Base-by-base conservation (phyloP, 2,113 vertebrate species). In the Martes martes region DNA sequence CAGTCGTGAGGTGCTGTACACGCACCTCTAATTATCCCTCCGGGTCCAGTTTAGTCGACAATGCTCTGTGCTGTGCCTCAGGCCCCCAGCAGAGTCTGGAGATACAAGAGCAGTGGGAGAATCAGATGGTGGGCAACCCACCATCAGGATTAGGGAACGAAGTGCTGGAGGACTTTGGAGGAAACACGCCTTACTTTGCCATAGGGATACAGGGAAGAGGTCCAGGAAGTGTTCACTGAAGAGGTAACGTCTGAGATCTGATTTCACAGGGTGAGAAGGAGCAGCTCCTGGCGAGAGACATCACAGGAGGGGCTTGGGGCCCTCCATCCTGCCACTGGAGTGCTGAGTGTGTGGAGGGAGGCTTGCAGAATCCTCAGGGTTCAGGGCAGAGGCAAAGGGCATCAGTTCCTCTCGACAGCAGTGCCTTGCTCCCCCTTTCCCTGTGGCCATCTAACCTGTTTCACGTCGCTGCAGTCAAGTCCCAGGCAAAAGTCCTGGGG, bases 221-320 rank as follows among this genome's bases (percentile, higher is more conserved):
- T 47, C 47, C 59, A 11, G 14, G 63, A 84, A 79, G 31, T 73
- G 9, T 39, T 85, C 81, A 67, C 18, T 33, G 13, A 36, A 78
- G 88, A 59, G 33, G 26, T 7, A 2, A 71, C 13, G 18, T 1
- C 45, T 31, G 57, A 26, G 16, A 28, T 82, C 13, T 4, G 14
- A 28, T 61, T 59, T 82, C 50, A 39, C 7, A 45, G 74, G 24
- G 47, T 1, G 19, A 50, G 74, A 59, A 80, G 26, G 42, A 89
- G 13, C n/a, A 79, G 28, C 36, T 87, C 28, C 28, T n/a, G 52
- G 18, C 36, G 65, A 76, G 45, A 47, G 65, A 82, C 0, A 24
- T 1, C 4, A 3, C 18, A 1, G 23, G 4, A 84, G 57, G 57
- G 42, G 8, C 2, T 76, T 2, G 15, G 21, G 42, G 26, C 4